phyloP scores from a whole-genome alignment of 2,888 invertebrate genomes.

The Conus canariensis region DNA sequence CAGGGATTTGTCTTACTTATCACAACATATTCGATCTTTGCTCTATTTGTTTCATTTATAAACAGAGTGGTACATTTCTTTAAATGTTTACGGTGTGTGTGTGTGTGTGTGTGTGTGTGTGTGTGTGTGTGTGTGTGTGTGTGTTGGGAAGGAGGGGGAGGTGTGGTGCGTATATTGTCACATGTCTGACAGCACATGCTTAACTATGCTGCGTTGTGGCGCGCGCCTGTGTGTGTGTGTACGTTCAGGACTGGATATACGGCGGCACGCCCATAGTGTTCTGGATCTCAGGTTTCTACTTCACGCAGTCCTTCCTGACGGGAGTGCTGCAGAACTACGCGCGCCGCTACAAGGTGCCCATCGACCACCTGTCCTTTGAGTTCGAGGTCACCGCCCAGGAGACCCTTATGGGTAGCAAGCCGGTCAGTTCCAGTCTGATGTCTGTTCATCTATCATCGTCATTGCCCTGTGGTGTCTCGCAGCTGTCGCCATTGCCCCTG shows the following conservation, averaged over 20 bases:
- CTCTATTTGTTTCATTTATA: too few species aligned
- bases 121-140: too few species aligned
- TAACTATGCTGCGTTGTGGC: too few species aligned
- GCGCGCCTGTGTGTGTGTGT: too few species aligned
- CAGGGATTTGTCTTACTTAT: too few species aligned
- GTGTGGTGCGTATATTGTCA: too few species aligned
- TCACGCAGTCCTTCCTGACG: conserved; percentile 79
- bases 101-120: too few species aligned
- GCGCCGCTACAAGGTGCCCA: conserved; percentile 75
- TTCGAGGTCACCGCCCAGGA: conserved; percentile 74
- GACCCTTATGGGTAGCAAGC: conserved; percentile 66
- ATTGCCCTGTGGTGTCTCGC: not conserved
- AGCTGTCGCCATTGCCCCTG: not conserved
- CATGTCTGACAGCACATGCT: too few species aligned
- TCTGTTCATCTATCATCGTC: not conserved
- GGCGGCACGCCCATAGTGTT: conserved; percentile 77
- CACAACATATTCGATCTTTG: too few species aligned
- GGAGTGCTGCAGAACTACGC: conserved; percentile 78
- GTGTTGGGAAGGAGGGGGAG: too few species aligned
- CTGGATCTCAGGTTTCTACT: conserved; percentile 80
- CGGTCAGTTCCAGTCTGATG: conserved; percentile 65
- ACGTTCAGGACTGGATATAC: conserved; percentile 74
- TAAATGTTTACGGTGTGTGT: too few species aligned
- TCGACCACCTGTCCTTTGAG: conserved; percentile 76
- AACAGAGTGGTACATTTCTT: too few species aligned